phyloP scores from a whole-genome alignment of 2,113 vertebrate genomes.

The Pimephales promelas region DNA sequence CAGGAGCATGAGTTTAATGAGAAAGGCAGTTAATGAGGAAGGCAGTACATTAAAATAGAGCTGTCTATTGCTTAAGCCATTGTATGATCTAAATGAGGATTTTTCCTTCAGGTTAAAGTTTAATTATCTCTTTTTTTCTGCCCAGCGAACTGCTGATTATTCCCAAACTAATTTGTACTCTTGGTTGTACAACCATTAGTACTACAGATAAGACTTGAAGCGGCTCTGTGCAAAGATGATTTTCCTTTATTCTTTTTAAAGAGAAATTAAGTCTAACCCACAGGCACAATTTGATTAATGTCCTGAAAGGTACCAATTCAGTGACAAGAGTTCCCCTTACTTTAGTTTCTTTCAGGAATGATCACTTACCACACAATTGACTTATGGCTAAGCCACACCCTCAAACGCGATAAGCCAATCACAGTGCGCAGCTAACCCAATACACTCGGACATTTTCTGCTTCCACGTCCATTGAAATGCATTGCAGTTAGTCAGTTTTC shows the following conservation, averaged over 20 bases:
- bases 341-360: slow-evolving; percentile 30
- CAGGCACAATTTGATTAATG: slow-evolving; percentile 34
- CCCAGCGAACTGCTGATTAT: slow-evolving; percentile 26
- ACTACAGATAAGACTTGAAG: slow-evolving; percentile 37
- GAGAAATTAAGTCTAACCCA: slow-evolving; percentile 40
- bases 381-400: too few relatives aligned
- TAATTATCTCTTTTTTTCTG: slow-evolving; percentile 47
- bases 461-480: too few relatives aligned
- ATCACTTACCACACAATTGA: slow-evolving; percentile 19
- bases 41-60: slow-evolving; percentile 13
- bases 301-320: slow-evolving; percentile 25
- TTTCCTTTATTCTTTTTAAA: slow-evolving; percentile 36
- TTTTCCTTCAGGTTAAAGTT: slow-evolving; percentile 16
- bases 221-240: slow-evolving; percentile 16
- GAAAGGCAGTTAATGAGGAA: slow-evolving; percentile 39
- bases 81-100: slow-evolving; percentile 38
- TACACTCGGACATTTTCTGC: too few relatives aligned
- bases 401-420: too few relatives aligned
- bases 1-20: slow-evolving; percentile 35
- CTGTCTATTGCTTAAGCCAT: slow-evolving; percentile 17
- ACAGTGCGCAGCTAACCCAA: too few relatives aligned
- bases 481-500: too few relatives aligned
- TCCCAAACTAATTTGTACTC: slow-evolving; percentile 40
- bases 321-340: slow-evolving; percentile 23
- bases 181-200: slow-evolving; percentile 34